phyloP scores from a whole-genome alignment of 2,113 vertebrate species.

The Probosciger aterrimus region DNA sequence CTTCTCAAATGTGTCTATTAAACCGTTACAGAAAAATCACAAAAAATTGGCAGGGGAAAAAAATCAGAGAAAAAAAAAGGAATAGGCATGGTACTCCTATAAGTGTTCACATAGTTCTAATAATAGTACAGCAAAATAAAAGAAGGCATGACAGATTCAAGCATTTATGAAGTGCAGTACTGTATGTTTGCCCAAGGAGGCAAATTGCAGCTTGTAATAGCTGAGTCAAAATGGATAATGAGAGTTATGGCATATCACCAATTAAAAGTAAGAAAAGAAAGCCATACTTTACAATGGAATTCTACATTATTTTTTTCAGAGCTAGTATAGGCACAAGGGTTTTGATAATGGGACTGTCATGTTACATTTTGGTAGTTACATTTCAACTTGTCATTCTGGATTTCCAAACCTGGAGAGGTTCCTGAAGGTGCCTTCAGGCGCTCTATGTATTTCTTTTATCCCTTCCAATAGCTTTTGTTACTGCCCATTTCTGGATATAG shows the following conservation, averaged over 20 bases:
- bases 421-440: not conserved
- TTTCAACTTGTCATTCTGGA: not conserved
- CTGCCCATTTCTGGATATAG: not conserved
- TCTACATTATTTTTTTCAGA: not conserved
- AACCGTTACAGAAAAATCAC: not conserved
- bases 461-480: not conserved
- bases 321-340: not conserved
- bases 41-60: not conserved
- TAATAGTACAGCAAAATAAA: not conserved
- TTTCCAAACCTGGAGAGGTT: not conserved
- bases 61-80: not conserved
- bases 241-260: not conserved
- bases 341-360: not conserved
- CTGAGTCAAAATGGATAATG: not conserved
- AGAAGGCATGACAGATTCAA: not conserved
- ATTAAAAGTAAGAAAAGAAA: not conserved
- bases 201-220: not conserved
- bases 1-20: not conserved
- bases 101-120: not conserved
- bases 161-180: accelerated
- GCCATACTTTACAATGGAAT: not conserved
- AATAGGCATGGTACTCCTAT: not conserved
- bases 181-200: not conserved
- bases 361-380: too few relatives aligned
- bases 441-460: not conserved